These are phyloP conservation scores for Emydoidea blandingii DNA, from an alignment of 2,797 vertebrate genomes.

Conservation along the genomic window DNA sequence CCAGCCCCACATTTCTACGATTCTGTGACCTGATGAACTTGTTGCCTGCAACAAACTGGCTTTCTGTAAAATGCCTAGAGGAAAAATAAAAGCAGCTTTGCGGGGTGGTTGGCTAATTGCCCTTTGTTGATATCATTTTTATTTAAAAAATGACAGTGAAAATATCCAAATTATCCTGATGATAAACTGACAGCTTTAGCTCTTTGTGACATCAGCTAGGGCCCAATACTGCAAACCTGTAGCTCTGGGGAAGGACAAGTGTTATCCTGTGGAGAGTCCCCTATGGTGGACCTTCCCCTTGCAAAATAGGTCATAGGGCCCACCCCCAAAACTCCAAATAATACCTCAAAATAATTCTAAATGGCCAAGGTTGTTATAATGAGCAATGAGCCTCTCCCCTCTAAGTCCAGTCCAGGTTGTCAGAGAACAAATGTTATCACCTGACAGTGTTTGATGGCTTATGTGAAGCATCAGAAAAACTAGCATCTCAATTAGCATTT, in stretches of 20 bases:
- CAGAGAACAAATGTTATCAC: not conserved
- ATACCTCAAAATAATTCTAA: not conserved
- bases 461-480: not conserved
- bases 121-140: not conserved
- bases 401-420: accelerated
- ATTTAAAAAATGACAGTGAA: not conserved
- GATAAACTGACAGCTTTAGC: not conserved
- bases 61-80: not conserved
- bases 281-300: not conserved
- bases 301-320: not conserved
- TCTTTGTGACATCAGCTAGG: not conserved
- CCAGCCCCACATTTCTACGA: not conserved
- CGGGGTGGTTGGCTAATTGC: not conserved
- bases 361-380: not conserved
- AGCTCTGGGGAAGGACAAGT: not conserved
- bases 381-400: not conserved
- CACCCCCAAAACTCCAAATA: not conserved
- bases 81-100: not conserved
- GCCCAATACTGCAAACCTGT: not conserved
- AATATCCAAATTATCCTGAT: not conserved
- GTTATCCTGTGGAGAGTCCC: not conserved
- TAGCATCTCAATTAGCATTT: accelerated
- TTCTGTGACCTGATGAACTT: not conserved
- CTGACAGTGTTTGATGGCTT: not conserved
- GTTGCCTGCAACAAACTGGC: not conserved